Percentiles rank a stretch among this genome's conserved stretches.
Conservation (phyloP, 1,140 invertebrate species). For the Lasaia peninsularis region DNA sequence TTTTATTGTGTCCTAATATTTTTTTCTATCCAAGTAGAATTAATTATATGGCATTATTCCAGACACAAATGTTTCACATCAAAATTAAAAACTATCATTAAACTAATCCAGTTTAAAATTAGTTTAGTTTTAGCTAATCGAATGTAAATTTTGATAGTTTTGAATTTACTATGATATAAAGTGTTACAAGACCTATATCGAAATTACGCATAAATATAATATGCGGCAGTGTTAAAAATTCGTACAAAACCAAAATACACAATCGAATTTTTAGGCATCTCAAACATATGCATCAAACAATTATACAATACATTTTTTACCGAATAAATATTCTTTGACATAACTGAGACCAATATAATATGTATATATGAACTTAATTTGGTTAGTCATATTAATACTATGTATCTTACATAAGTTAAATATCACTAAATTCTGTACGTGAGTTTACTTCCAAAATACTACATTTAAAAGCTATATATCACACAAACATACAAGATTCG, state of each 20-base stretch:
- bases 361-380: constrained; percentile 54
- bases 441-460: constrained; percentile 9
- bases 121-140: too few relatives aligned
- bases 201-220: not conserved
- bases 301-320: not conserved
- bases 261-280: constrained; percentile 1
- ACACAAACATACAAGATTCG: constrained; percentile 10
- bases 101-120: too few relatives aligned
- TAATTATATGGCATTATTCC: too few relatives aligned
- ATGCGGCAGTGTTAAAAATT: not conserved
- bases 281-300: constrained; percentile 1
- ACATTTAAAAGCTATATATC: constrained; percentile 13
- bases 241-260: not conserved
- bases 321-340: constrained; percentile 60
- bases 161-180: too few relatives aligned
- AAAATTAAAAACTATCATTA: too few relatives aligned
- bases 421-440: constrained; percentile 42
- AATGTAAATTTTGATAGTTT: too few relatives aligned
- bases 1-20: too few relatives aligned
- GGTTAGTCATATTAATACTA: constrained; percentile 54
- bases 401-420: constrained; percentile 51
- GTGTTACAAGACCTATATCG: too few relatives aligned
- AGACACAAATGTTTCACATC: too few relatives aligned
- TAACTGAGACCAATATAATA: constrained; percentile 65
- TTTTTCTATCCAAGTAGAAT: too few relatives aligned